These are phyloP conservation scores for Paguma larvata DNA, from an alignment of 2,797 vertebrate species.

Conservation along the genomic window DNA sequence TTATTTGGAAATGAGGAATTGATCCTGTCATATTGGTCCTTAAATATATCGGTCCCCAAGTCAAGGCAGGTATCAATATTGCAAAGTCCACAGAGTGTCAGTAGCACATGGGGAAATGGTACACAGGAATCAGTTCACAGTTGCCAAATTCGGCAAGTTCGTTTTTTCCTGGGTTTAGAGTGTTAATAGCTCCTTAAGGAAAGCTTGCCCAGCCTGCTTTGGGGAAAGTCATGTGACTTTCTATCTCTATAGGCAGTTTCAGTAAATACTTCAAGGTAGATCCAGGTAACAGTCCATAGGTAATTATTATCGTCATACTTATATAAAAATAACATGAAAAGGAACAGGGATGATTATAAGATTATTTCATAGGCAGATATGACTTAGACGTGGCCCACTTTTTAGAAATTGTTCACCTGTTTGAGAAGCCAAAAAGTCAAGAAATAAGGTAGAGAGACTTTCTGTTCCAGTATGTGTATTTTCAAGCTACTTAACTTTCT, in stretches of 20 bases:
- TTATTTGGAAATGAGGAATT: background rate
- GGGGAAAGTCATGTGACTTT: background rate
- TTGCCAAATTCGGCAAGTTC: background rate
- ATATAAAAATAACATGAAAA: background rate
- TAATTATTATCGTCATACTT: background rate
- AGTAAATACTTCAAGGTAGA: background rate
- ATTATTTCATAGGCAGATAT: background rate
- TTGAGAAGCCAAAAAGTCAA: slow-evolving; percentile 46
- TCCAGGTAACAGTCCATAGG: background rate
- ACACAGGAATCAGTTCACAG: background rate
- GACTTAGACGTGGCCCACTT: background rate
- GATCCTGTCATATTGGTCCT: background rate
- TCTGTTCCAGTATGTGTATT: background rate
- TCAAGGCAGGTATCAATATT: background rate
- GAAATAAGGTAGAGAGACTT: background rate
- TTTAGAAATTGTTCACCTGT: background rate
- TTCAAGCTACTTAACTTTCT: slow-evolving; percentile 41
- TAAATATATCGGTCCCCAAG: background rate
- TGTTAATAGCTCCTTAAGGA: background rate
- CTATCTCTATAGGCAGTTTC: background rate
- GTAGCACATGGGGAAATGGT: background rate
- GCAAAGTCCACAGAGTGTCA: background rate
- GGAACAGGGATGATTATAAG: background rate
- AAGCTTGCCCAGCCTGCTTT: background rate
- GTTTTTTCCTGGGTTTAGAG: background rate